Conservation (phyloP, 2,888 invertebrate species). For the Cephus sareptanus region DNA sequence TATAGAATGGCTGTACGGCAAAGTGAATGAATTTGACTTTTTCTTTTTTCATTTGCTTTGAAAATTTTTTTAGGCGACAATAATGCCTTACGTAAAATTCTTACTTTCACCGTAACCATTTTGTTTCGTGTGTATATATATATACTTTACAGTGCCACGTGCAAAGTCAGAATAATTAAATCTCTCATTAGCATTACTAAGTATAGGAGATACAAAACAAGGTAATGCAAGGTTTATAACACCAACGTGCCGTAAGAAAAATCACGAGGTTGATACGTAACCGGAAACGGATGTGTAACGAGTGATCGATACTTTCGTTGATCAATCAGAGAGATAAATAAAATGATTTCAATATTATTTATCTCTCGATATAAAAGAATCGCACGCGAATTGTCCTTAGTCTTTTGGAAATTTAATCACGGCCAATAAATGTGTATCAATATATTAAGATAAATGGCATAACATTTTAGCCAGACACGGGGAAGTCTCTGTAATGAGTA, state of each 20-base stretch:
- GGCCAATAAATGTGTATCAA: too few species aligned
- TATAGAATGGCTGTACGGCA: neutral
- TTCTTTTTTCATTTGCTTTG: neutral
- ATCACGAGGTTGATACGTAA: neutral
- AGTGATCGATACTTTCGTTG: neutral
- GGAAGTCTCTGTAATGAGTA: too few species aligned
- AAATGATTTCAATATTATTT: neutral
- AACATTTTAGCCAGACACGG: too few species aligned
- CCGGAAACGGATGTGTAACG: neutral
- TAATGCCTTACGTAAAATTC: neutral
- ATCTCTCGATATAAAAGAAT: neutral
- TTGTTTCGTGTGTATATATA: neutral
- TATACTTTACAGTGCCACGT: neutral
- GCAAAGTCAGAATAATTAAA: neutral
- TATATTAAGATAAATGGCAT: too few species aligned
- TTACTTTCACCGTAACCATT: neutral
- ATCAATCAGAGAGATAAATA: neutral
- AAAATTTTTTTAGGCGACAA: neutral
- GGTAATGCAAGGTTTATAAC: neutral
- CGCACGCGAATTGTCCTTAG: too few species aligned
- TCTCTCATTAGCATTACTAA: neutral
- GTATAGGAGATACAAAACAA: neutral
- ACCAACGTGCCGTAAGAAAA: neutral
- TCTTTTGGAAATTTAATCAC: too few species aligned
- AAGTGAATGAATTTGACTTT: neutral